Percentiles rank a stretch among this genome's conserved stretches.
These are phyloP conservation scores for Diploptera punctata DNA, from an alignment of 2,888 invertebrate species.

Conservation along the genomic window DNA sequence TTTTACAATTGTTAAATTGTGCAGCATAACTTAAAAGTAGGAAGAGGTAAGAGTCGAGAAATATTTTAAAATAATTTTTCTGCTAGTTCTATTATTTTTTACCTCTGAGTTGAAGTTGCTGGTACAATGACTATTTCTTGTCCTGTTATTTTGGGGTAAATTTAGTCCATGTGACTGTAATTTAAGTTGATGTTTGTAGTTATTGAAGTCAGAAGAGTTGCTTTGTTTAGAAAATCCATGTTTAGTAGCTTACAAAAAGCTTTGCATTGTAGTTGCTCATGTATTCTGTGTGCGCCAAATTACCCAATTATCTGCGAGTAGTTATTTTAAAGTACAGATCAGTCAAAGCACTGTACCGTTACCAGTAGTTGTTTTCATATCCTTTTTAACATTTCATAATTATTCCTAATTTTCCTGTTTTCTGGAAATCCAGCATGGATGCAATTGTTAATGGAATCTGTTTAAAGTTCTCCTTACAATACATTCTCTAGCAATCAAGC, in stretches of 20 bases:
- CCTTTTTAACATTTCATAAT: background rate
- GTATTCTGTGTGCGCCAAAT: background rate
- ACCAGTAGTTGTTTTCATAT: conserved; percentile 6
- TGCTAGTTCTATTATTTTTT: too few species aligned
- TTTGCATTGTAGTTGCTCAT: conserved; percentile 14
- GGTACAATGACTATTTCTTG: too few species aligned
- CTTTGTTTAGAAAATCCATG: background rate
- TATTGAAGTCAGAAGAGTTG: background rate
- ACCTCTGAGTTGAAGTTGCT: too few species aligned
- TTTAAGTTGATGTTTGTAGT: too few species aligned
- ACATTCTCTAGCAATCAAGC: conserved; percentile 16
- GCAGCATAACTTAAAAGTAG: too few species aligned
- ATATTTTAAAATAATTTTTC: too few species aligned
- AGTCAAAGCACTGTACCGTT: conserved; percentile 23
- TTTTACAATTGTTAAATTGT: too few species aligned
- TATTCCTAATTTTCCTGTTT: background rate
- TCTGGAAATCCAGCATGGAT: conserved; percentile 3
- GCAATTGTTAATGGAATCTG: conserved; percentile 3
- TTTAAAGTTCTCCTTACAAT: conserved; percentile 1
- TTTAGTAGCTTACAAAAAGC: background rate
- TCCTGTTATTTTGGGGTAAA: too few species aligned
- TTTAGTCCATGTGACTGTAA: too few species aligned
- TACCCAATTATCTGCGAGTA: background rate
- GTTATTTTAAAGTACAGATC: conserved; percentile 9
- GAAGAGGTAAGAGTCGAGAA: too few species aligned